Conservation (phyloP, 2,113 vertebrate species). For the Calyptommatus sinebrachiatus region DNA sequence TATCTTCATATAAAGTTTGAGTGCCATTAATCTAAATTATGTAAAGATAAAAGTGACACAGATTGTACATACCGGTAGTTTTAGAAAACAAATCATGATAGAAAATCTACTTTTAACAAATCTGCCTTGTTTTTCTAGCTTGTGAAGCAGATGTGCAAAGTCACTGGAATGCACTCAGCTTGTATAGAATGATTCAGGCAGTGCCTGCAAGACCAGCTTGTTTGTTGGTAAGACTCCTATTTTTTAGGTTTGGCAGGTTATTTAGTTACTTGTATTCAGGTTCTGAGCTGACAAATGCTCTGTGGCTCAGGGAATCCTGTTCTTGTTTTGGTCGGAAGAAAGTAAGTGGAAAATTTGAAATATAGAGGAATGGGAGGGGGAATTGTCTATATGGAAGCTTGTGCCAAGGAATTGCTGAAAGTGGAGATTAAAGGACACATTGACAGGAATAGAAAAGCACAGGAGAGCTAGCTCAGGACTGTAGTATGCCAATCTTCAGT, state of each 20-base stretch:
- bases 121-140: neutral
- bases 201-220: neutral
- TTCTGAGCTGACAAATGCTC: neutral
- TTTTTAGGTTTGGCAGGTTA: neutral
- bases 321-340: neutral
- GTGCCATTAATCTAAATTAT: neutral
- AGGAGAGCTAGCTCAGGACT: neutral
- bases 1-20: too few relatives aligned
- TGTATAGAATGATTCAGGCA: neutral
- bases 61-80: neutral
- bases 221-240: too few relatives aligned
- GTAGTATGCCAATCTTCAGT: neutral
- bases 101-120: neutral
- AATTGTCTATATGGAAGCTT: neutral
- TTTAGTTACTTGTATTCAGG: neutral
- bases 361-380: neutral
- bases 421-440: neutral
- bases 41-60: neutral
- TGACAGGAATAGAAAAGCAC: neutral
- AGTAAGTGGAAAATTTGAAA: neutral
- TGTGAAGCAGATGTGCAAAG: neutral
- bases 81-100: neutral
- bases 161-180: neutral
- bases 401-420: neutral
- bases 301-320: neutral